Base-by-base conservation (phyloP, 2,888 invertebrate species). In the Limnephilus rhombicus region DNA sequence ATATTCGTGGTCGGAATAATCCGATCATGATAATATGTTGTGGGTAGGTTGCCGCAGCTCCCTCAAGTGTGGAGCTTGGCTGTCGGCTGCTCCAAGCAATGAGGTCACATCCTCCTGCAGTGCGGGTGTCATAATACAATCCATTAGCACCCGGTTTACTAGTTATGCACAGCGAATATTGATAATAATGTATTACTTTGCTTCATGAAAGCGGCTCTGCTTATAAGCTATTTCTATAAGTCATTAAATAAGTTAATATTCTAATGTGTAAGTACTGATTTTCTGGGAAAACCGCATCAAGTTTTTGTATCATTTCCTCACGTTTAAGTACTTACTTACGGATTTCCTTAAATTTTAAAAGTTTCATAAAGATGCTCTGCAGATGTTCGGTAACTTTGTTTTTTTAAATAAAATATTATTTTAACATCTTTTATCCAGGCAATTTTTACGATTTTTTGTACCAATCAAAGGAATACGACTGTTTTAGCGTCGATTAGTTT, bases 71-170 rank as follows among this genome's bases (percentile, higher is more conserved):
- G 68, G 68, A n/a, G 68, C 24, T 68, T 0, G 82, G 13, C 34
- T 15, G 82, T 68, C 5, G 82, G 31, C 34, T 82, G 31, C 82
- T 31, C 82, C 82, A 34, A 0, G 34, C 31, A 34, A 82, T 82
- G 82, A 15, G 29, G 31, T 82, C 82, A 31, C 34, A 31, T 31
- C 82, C 29, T 82, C 82, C 82, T 82, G 82, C 31, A 34, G 82
- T 82, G 82, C 82, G 82, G 82, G 82, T 82, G 82, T 82, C 82
- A 31, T 82, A 49, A 82, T 82, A 31, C 34, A 68, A 68, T n/a
- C n/a, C 68, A n/a, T 68, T 68, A 68, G 68, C 68, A 68, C 68
- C 68, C 68, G 68, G 68, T 24, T n/a, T 68, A n/a, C 68, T 68
- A 68, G 5, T 68, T 9, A n/a, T 24, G n/a, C 68, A 24, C 68